A percentile compares a stretch with the other conserved stretches of the same genome.
These are phyloP conservation scores for Dasyprocta punctata DNA, from an alignment of 2,113 vertebrate species.

Conservation along the genomic window DNA sequence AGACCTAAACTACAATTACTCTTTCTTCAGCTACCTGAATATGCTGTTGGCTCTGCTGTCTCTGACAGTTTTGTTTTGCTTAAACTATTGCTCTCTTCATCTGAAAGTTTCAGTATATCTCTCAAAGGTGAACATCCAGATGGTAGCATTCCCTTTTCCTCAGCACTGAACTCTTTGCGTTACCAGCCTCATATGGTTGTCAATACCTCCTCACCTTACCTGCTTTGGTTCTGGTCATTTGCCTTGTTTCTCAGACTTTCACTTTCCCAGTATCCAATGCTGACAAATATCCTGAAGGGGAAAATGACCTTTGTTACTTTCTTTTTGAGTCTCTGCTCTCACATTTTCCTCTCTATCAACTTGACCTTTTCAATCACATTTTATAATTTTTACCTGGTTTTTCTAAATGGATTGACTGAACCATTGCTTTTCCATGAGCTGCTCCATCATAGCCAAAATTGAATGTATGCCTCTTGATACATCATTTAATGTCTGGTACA, in stretches of 20 bases:
- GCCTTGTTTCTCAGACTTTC: background rate
- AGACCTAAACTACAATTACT: background rate
- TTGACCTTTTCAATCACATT: background rate
- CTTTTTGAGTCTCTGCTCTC: background rate
- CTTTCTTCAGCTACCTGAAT: background rate
- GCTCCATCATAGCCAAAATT: background rate
- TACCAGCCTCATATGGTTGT: background rate
- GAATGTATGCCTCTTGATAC: background rate
- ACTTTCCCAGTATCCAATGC: background rate
- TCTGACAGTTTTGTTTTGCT: background rate
- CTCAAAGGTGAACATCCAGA: background rate
- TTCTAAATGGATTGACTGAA: background rate
- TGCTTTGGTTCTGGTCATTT: background rate
- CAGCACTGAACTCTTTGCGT: background rate
- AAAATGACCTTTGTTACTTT: background rate
- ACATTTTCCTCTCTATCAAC: background rate
- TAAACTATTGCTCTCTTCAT: background rate
- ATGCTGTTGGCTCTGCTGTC: background rate
- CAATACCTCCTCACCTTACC: background rate
- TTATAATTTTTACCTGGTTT: background rate
- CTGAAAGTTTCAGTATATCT: background rate
- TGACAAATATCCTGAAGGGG: background rate
- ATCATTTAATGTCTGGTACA: background rate
- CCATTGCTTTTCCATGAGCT: background rate
- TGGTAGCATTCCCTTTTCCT: background rate